Evolutionary conservation across 1,140 invertebrate species (phyloP).

Genomic region (Drosophila seguyi): DNA sequence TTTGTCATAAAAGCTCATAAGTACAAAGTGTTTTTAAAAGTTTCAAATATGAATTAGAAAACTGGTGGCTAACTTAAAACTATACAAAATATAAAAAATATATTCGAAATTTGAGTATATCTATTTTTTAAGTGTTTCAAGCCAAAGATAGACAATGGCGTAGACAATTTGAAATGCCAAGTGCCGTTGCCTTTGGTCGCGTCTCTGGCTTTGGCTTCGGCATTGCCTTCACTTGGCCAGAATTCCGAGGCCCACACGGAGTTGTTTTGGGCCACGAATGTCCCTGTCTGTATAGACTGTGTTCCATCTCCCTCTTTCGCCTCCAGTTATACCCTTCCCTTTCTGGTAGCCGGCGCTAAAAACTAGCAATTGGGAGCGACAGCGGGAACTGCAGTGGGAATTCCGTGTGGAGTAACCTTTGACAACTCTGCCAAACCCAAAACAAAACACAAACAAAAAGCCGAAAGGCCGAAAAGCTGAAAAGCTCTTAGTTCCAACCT

Average conservation of each 20-base stretch:
- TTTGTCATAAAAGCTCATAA: no score
- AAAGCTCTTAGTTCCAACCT: slow-evolving; percentile 56
- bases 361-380: slow-evolving; percentile 58
- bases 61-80: background rate
- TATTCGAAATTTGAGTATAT: no score
- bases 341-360: slow-evolving; percentile 65
- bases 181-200: slow-evolving; percentile 55
- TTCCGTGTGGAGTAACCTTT: slow-evolving; percentile 61
- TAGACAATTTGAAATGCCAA: slow-evolving; percentile 73
- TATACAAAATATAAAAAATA: background rate
- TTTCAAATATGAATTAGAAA: background rate
- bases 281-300: slow-evolving; percentile 6
- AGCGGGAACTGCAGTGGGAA: slow-evolving; percentile 57
- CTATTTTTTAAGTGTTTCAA: slow-evolving; percentile 9
- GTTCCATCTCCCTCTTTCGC: background rate
- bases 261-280: slow-evolving; percentile 36
- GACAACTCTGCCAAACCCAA: slow-evolving; percentile 30
- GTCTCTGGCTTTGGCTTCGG: slow-evolving; percentile 47
- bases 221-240: slow-evolving; percentile 35
- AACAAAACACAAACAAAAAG: slow-evolving; percentile 9
- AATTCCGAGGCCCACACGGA: slow-evolving; percentile 40
- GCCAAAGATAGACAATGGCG: slow-evolving; percentile 1
- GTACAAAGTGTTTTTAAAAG: no score
- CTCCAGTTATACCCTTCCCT: slow-evolving; percentile 5
- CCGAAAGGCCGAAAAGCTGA: slow-evolving; percentile 3